Evolutionary conservation across 2,113 vertebrate genomes (phyloP).

Genomic region (Limanda limanda): DNA sequence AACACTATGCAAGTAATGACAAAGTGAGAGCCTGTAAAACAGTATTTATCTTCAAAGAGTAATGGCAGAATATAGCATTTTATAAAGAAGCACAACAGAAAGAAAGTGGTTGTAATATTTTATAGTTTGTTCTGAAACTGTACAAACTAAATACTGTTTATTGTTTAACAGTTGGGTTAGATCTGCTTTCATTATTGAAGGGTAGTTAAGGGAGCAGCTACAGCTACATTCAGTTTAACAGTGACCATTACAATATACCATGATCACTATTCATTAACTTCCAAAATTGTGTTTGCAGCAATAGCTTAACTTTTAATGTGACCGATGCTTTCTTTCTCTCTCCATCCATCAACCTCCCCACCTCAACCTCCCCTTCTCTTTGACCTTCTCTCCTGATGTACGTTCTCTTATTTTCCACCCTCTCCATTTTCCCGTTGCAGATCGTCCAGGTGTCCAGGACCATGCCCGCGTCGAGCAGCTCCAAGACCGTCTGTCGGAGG

Average conservation of each 20-base stretch:
- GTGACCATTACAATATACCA: background rate
- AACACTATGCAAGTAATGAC: no score
- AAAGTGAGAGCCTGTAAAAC: no score
- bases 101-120: background rate
- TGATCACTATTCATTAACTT: background rate
- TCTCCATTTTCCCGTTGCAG: conserved; percentile 66
- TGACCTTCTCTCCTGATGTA: background rate
- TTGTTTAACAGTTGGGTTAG: background rate
- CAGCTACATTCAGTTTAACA: background rate
- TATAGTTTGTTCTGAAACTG: background rate
- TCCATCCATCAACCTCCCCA: background rate
- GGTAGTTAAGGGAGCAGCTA: background rate
- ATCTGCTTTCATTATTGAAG: background rate
- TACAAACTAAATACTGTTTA: background rate
- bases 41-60: no score
- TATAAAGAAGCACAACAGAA: background rate
- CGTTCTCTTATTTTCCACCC: background rate
- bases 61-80: no score
- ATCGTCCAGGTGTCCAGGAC: conserved; percentile 93
- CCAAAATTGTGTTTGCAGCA: background rate
- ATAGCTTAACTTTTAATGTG: background rate
- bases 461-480: conserved; percentile 89
- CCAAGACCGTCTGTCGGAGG: conserved; percentile 91
- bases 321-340: background rate
- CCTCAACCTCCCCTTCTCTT: background rate